A percentile compares a stretch with the other conserved stretches of the same genome.
Conservation (phyloP, 2,113 vertebrate genomes). For the Chitala chitala region DNA sequence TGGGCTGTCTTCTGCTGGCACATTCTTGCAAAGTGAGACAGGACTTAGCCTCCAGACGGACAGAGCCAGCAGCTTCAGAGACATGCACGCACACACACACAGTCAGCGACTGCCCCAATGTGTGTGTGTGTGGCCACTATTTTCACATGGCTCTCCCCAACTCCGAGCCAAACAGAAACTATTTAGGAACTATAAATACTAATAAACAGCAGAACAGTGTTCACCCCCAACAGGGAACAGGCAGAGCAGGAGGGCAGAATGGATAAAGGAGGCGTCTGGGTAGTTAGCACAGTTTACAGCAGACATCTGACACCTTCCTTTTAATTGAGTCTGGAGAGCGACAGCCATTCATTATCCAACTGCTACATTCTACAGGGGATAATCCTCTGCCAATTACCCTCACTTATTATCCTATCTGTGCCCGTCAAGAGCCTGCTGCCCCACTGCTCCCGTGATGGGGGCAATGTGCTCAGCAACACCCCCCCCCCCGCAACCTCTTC, state of each 20-base stretch:
- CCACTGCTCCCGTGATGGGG: background rate
- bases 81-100: background rate
- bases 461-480: too few species aligned
- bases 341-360: conserved; percentile 22
- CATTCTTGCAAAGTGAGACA: conserved; percentile 12
- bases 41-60: background rate
- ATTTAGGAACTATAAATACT: background rate
- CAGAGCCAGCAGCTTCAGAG: background rate
- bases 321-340: conserved; percentile 24
- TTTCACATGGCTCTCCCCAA: background rate
- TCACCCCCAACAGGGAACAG: background rate
- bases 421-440: background rate
- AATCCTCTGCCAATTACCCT: conserved; percentile 26
- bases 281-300: conserved; percentile 11
- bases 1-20: conserved; percentile 9
- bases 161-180: background rate
- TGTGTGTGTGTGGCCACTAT: background rate
- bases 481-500: background rate
- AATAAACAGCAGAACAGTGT: background rate
- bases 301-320: conserved; percentile 24
- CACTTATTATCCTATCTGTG: conserved; percentile 18
- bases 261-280: background rate
- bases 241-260: background rate
- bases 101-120: background rate
- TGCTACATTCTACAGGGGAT: conserved; percentile 22